Evolutionary conservation across 1,140 invertebrate genomes (phyloP), one percentile per base, ranked within the genome.

Genomic region (Schmidtea mediterranea): DNA sequence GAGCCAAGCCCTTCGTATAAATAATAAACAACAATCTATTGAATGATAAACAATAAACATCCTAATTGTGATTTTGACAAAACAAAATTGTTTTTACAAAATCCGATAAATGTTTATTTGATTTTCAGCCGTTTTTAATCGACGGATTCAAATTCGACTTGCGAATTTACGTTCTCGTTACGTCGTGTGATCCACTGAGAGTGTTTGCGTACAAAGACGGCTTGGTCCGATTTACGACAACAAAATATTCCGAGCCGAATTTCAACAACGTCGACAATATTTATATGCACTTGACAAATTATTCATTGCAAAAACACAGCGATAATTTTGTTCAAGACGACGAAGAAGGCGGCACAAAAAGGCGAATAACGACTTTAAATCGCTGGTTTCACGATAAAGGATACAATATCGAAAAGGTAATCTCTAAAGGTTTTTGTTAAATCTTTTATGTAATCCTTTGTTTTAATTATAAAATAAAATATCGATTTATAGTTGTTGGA

Each of bases 321-420:
- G 69, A 76, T 43, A 76, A 78, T 48, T 83, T 79, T 57, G 67
- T 76, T 10, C 68, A 74, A 50, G 74, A 77, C 56, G 75, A 76
- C 5, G 76, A 80, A 57, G 62, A 68, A 46, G 73, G 72, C 2
- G 80, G 80, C 9, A 83, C 78, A 58, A 86, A 84, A 68, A 73
- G 80, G 55, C 77, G 78, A 61, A 75, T 83, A 63, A 77, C 76
- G 48, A 78, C 78, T 32, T 70, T 83, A 51, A 80, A 80, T 59
- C 73, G 72, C 52, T 77, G 76, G 66, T 65, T 82, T 57, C 58
- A 67, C 47, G 67, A 70, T 18, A 73, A 77, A 55, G 74, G 75
- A 19, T 72, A 79, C 45, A 73, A 82, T 59, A 71, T 80, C 16
- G 71, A 75, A 72, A 73, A 51, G 59, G 84, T 50, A 80, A 16